phyloP scores from a whole-genome alignment of 1,140 invertebrate genomes.

The Danaus melanippus region DNA sequence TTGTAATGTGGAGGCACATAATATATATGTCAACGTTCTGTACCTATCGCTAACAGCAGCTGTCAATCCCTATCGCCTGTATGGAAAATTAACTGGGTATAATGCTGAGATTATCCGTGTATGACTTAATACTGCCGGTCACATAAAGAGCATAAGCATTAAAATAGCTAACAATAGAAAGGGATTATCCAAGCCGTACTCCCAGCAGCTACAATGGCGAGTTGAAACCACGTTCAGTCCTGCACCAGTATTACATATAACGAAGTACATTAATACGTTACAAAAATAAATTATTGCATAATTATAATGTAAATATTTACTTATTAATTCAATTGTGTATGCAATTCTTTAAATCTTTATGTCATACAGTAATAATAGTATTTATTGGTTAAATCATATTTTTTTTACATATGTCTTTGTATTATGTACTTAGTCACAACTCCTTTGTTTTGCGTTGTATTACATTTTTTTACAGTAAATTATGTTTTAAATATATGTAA shows the following conservation, averaged over 20 bases:
- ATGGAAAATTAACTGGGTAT: conserved; percentile 67
- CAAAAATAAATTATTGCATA: no score
- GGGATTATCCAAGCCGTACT: conserved; percentile 64
- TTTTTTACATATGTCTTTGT: no score
- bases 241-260: conserved; percentile 7
- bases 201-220: conserved; percentile 37
- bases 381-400: no score
- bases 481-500: no score
- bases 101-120: conserved; percentile 67
- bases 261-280: conserved; percentile 1
- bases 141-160: conserved; percentile 66
- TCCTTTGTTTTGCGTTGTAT: no score
- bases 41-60: conserved; percentile 46
- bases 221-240: conserved; percentile 31
- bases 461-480: no score
- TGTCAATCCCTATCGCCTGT: conserved; percentile 41
- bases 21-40: conserved; percentile 41
- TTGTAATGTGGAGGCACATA: neutral
- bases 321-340: no score
- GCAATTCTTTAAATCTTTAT: no score
- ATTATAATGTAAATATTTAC: no score
- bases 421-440: no score
- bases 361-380: no score
- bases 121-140: conserved; percentile 66
- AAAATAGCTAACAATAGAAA: conserved; percentile 64